Evolutionary conservation across 1,140 invertebrate genomes (phyloP).

Genomic region (Halictus rubicundus): DNA sequence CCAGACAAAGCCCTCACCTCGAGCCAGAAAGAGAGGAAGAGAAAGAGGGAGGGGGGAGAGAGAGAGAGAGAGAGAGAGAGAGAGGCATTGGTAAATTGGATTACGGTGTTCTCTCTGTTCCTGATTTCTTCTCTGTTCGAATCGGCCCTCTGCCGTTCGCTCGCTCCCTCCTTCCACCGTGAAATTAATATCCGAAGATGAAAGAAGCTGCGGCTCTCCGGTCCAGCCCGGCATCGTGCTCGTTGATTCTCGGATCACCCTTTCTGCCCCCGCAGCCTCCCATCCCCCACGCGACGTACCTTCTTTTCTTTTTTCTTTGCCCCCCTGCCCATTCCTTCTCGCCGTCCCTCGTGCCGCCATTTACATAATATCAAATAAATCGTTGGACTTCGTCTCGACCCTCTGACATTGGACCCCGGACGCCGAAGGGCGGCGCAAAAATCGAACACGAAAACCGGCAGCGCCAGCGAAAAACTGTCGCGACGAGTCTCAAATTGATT

Average conservation of each 20-base stretch:
- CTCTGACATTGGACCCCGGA: slow-evolving; percentile 1
- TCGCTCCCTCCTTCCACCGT: slow-evolving; percentile 44
- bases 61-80: background rate
- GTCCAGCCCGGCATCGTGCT: slow-evolving; percentile 28
- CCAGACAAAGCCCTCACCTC: slow-evolving; percentile 45
- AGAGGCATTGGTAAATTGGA: slow-evolving; percentile 66
- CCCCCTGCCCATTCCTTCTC: background rate
- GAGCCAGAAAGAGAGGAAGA: background rate
- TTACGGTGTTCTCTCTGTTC: slow-evolving; percentile 64
- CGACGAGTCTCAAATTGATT: no score
- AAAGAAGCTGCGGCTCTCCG: slow-evolving; percentile 61
- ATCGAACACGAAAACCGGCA: background rate
- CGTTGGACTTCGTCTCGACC: slow-evolving; percentile 50
- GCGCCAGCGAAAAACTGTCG: background rate
- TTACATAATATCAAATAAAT: slow-evolving; percentile 71
- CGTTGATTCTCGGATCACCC: slow-evolving; percentile 30
- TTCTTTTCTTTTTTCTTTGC: background rate
- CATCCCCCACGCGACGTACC: background rate
- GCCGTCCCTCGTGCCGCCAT: slow-evolving; percentile 40
- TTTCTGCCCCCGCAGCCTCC: slow-evolving; percentile 35
- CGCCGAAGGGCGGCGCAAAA: background rate
- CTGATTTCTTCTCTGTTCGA: slow-evolving; percentile 32
- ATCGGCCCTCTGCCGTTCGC: slow-evolving; percentile 38
- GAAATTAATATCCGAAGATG: slow-evolving; percentile 73
- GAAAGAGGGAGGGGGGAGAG: no score